Evolutionary conservation across 2,797 vertebrate genomes (phyloP).

Genomic region (Lateolabrax maculatus): DNA sequence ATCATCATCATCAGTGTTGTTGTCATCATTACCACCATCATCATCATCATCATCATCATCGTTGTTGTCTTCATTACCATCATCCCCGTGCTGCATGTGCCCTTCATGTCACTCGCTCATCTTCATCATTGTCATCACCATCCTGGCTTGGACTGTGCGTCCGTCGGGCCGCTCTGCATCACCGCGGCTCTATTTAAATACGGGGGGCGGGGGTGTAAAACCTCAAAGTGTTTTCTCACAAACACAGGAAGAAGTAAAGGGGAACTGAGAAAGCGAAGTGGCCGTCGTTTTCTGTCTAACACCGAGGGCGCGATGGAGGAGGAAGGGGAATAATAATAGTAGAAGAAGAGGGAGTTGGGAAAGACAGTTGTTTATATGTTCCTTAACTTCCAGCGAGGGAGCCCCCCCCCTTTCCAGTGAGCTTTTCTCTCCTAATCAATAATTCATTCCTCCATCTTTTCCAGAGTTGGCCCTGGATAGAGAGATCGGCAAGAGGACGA

Average conservation of each 20-base stretch:
- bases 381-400: constrained; percentile 13
- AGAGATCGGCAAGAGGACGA: constrained; percentile 43
- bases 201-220: not conserved
- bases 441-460: constrained; percentile 72
- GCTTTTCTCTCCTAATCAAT: constrained; percentile 58
- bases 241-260: constrained; percentile 43
- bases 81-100: not conserved
- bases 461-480: constrained; percentile 52
- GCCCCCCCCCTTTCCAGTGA: not conserved
- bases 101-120: not conserved
- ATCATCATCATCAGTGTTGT: not conserved
- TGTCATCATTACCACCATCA: not conserved
- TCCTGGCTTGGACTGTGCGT: not conserved
- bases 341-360: not conserved
- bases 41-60: not conserved
- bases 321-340: not conserved
- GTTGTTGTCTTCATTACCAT: not conserved
- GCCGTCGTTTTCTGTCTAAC: not conserved
- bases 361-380: constrained; percentile 21
- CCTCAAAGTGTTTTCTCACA: constrained; percentile 20
- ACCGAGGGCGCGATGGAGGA: not conserved
- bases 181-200: not conserved
- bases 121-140: not conserved
- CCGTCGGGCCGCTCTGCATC: not conserved
- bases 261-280: constrained; percentile 59